These are phyloP conservation scores for Lepidocolaptes lacrymiger DNA, from an alignment of 2,797 vertebrate genomes.

Conservation along the genomic window DNA sequence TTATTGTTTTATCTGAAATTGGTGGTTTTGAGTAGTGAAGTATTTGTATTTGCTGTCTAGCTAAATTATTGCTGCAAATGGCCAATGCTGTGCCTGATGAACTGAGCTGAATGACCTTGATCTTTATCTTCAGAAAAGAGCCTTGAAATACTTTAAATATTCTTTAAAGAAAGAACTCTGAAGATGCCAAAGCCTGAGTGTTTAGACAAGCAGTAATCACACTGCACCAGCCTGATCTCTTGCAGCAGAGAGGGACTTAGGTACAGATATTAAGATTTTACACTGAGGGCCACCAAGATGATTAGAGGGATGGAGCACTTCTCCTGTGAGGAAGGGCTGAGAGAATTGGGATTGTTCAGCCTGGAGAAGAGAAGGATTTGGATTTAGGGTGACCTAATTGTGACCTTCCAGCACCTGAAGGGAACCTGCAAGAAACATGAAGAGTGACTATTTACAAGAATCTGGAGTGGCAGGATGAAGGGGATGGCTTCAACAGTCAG, in stretches of 20 bases:
- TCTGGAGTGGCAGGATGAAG: not conserved
- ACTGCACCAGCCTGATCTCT: not conserved
- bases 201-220: not conserved
- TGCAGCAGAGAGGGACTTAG: not conserved
- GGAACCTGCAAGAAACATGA: not conserved
- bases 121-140: not conserved
- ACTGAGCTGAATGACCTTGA: not conserved
- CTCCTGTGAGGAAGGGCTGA: not conserved
- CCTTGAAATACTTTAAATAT: not conserved
- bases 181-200: not conserved
- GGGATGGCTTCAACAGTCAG: not conserved
- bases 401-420: not conserved
- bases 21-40: not conserved
- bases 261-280: not conserved
- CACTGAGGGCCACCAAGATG: not conserved
- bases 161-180: not conserved
- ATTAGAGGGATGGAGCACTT: not conserved
- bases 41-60: not conserved
- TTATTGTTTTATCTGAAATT: not conserved
- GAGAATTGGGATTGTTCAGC: not conserved
- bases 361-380: not conserved
- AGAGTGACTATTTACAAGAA: not conserved
- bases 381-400: rapidly evolving
- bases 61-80: not conserved
- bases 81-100: not conserved